Conservation (phyloP, 2,888 invertebrate genomes). For the Amphipyra berbera region DNA sequence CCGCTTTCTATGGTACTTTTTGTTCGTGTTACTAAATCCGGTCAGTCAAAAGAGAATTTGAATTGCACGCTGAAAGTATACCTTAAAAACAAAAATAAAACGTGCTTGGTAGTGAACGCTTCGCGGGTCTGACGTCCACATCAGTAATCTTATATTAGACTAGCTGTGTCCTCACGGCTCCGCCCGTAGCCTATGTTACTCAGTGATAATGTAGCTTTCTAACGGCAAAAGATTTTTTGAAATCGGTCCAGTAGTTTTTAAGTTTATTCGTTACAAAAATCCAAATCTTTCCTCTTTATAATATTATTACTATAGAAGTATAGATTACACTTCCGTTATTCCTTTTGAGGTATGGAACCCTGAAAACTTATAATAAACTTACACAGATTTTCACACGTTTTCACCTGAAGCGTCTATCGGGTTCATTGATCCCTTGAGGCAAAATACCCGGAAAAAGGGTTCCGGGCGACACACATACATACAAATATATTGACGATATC, state of each 20-base stretch:
- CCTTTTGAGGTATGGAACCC: background rate
- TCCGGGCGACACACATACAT: slow-evolving; percentile 22
- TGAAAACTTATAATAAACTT: slow-evolving; percentile 38
- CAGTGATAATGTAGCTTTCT: too few species aligned
- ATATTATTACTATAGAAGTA: too few species aligned
- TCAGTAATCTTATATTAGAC: slow-evolving; percentile 24
- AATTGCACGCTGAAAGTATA: slow-evolving; percentile 6
- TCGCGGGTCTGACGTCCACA: background rate
- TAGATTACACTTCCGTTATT: slow-evolving; percentile 14
- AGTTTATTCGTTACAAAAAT: too few species aligned
- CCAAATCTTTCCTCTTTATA: too few species aligned
- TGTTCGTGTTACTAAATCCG: slow-evolving; percentile 4
- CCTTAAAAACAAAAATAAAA: slow-evolving; percentile 7
- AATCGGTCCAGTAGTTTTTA: too few species aligned
- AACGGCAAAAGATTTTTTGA: too few species aligned
- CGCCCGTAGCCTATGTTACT: too few species aligned
- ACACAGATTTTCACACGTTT: slow-evolving; percentile 11
- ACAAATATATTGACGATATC: slow-evolving; percentile 44
- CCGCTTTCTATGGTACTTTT: slow-evolving; percentile 6
- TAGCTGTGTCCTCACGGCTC: too few species aligned
- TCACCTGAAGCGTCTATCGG: slow-evolving; percentile 24
- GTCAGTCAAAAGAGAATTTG: slow-evolving; percentile 15
- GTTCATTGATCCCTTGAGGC: slow-evolving; percentile 26
- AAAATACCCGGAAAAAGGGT: slow-evolving; percentile 42
- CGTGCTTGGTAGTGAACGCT: background rate